A percentile compares a stretch with the other conserved stretches of the same genome.
phyloP scores from a whole-genome alignment of 2,113 vertebrate genomes.

The Mobula birostris region DNA sequence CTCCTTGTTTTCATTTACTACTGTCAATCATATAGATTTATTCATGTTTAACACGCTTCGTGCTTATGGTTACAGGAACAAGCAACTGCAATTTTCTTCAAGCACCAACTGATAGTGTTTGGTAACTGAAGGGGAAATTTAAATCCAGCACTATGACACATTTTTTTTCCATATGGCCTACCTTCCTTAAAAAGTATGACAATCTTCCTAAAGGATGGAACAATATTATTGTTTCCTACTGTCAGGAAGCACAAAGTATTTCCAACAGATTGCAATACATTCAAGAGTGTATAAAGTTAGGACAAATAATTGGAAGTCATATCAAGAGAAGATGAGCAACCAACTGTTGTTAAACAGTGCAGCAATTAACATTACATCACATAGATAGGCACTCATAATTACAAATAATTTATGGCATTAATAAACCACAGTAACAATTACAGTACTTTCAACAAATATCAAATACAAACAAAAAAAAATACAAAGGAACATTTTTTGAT shows the following conservation, averaged over 20 bases:
- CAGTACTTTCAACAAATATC: not conserved
- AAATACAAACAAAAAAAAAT: not conserved
- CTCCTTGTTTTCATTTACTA: not conserved
- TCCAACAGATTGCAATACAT: too few relatives aligned
- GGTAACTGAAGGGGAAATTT: not conserved
- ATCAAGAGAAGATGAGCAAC: not conserved
- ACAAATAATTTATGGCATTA: not conserved
- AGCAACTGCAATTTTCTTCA: not conserved
- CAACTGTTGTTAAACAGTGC: not conserved
- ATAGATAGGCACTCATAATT: not conserved
- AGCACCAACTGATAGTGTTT: not conserved
- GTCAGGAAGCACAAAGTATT: not conserved
- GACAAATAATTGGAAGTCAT: not conserved
- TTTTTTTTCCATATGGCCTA: not conserved
- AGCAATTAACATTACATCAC: not conserved
- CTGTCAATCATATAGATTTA: not conserved
- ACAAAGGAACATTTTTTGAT: not conserved
- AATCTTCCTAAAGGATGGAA: not conserved
- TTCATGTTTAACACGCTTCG: not conserved
- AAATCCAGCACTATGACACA: not conserved
- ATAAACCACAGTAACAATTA: not conserved
- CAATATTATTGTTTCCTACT: not conserved
- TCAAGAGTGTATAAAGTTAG: not conserved
- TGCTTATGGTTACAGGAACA: not conserved
- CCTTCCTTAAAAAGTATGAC: not conserved